Base-by-base conservation (phyloP, 2,797 vertebrate species). In the Sternotherus odoratus region DNA sequence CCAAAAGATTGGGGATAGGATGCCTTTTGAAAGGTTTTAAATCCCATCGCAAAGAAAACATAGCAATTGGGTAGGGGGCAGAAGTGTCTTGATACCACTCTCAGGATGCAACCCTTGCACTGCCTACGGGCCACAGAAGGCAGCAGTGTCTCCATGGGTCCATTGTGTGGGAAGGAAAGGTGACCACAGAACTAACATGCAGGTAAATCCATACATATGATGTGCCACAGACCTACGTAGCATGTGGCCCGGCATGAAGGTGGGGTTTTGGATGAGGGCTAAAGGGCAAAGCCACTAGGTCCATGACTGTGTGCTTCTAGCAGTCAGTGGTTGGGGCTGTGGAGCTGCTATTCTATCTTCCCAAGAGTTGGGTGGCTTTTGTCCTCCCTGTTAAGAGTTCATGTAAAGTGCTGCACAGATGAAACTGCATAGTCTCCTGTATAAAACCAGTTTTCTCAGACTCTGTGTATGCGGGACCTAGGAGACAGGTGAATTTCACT, bases 1-100 rank as follows among this genome's bases (percentile, higher is more conserved):
- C 15, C 21, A 82, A 89, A 54, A 63, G 3, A 49, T 5, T 63
- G 26, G 19, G 84, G 50, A 85, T 69, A 10, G 8, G 17, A 13
- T 85, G 24, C 33, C n/a, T 91, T 93, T 82, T 83, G 83, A 93
- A 77, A 6, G 74, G n/a, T 56, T 93, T 86, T 77, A 89, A 89
- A 66, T 54, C 78, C 24, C 0, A 0, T n/a, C 36, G 6, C 24
- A n/a, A n/a, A 21, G 15, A 23, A 51, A 36, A 33, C 33, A 7
- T 80, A 54, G 83, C 77, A 82, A 30, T 86, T 28, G 49, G 33
- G 56, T 50, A 28, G n/a, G 16, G 9, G 8, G 9, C n/a, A 77
- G 63, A 39, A 50, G 79, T 80, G 46, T n/a, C 83, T 0, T 0
- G 0, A 19, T 94, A 54, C 94, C 7, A 1, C 26, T 86, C 8